phyloP scores from a whole-genome alignment of 2,113 vertebrate species.

The Clinocottus analis region DNA sequence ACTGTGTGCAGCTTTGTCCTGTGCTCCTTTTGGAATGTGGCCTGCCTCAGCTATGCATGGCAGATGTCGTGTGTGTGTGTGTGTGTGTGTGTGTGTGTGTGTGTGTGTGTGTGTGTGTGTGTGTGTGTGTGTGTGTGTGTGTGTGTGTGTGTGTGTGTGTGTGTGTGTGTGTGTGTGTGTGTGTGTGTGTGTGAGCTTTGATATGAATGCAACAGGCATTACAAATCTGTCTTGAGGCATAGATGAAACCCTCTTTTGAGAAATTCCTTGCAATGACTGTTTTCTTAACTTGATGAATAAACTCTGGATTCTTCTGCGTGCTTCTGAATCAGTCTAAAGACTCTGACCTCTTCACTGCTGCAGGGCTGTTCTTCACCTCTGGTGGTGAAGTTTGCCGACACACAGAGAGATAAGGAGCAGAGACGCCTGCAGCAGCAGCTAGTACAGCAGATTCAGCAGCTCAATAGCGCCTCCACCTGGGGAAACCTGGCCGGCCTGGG shows the following conservation, averaged over 20 bases:
- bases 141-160: constrained; percentile 66
- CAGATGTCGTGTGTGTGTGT: constrained; percentile 72
- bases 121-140: constrained; percentile 71
- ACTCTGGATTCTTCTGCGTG: constrained; percentile 1
- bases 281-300: constrained; percentile 31
- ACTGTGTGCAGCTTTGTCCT: constrained; percentile 60
- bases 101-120: constrained; percentile 68
- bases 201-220: constrained; percentile 62
- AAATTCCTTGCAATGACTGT: constrained; percentile 17
- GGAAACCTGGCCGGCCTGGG: constrained; percentile 95
- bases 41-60: constrained; percentile 78
- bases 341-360: constrained; percentile 54
- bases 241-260: constrained; percentile 21
- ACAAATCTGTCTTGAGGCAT: constrained; percentile 40
- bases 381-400: constrained; percentile 97
- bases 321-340: constrained; percentile 25
- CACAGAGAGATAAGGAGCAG: constrained; percentile 98
- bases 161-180: constrained; percentile 66
- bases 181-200: constrained; percentile 65
- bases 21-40: constrained; percentile 73
- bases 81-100: constrained; percentile 69
- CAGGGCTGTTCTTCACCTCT: constrained; percentile 98
- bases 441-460: constrained; percentile 97
- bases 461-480: constrained; percentile 97
- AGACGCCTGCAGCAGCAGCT: constrained; percentile 96